Conservation (phyloP, 2,797 vertebrate species). For the Xerus rutilus region DNA sequence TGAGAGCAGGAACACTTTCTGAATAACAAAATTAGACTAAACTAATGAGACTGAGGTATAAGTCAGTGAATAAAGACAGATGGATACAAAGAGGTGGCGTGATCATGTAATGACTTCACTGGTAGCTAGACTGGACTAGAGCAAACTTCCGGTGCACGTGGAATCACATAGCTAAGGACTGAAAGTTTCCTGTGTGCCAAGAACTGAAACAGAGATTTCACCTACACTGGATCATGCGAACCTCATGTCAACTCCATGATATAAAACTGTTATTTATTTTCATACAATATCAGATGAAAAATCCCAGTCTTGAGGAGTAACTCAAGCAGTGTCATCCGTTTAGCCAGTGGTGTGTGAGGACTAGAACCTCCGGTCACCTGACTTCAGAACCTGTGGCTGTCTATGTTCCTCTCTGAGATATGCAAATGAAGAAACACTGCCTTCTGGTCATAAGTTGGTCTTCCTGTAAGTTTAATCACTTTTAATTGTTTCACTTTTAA, state of each 20-base stretch:
- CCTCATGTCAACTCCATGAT: background rate
- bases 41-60: background rate
- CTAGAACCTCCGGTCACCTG: background rate
- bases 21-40: background rate
- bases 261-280: background rate
- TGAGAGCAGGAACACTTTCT: too few species aligned
- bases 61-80: background rate
- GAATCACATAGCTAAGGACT: background rate
- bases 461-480: background rate
- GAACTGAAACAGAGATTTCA: background rate
- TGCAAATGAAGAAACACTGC: background rate
- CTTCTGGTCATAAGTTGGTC: background rate
- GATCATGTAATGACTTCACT: background rate
- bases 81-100: background rate
- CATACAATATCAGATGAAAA: background rate
- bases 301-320: background rate
- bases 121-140: background rate
- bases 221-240: background rate
- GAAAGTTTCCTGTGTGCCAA: background rate
- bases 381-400: background rate
- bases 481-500: background rate
- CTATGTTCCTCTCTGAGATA: background rate
- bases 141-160: background rate
- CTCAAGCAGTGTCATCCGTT: background rate
- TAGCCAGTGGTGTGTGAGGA: background rate